These are phyloP conservation scores for Brotogeris chrysoptera DNA, from an alignment of 2,797 vertebrate genomes.

Conservation along the genomic window DNA sequence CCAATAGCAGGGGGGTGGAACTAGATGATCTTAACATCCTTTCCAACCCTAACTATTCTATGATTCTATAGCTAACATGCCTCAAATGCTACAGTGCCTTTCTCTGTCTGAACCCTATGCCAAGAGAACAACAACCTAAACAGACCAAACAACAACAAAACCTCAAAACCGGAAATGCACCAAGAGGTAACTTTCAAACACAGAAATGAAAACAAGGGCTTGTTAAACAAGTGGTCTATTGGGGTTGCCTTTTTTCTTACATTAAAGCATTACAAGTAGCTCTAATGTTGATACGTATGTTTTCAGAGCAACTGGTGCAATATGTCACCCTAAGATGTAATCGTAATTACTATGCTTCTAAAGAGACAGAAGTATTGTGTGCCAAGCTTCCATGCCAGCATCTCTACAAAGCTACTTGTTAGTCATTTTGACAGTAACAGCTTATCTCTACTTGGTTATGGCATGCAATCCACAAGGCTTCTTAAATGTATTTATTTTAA, in stretches of 20 bases:
- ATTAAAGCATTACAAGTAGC: not conserved
- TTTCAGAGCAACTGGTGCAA: conserved; percentile 44
- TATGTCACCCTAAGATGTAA: conserved; percentile 9
- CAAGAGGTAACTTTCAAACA: not conserved
- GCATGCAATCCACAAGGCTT: not conserved
- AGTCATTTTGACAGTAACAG: conserved; percentile 2
- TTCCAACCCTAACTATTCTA: not conserved
- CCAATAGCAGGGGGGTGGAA: not conserved
- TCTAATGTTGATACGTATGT: not conserved
- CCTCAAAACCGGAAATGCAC: not conserved
- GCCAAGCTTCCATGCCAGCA: conserved; percentile 27
- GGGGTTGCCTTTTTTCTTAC: not conserved
- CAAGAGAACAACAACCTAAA: not conserved
- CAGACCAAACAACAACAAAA: not conserved
- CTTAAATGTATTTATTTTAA: not conserved
- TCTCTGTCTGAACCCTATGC: conserved; percentile 23
- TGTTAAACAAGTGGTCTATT: not conserved
- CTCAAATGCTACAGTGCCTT: conserved; percentile 8
- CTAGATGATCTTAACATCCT: not conserved
- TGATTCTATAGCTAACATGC: not conserved
- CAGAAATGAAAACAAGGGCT: not conserved
- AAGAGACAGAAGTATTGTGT: conserved; percentile 31
- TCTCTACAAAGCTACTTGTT: conserved; percentile 53
- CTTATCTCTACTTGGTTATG: not conserved
- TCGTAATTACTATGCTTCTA: not conserved